phyloP scores from a whole-genome alignment of 2,888 invertebrate genomes.

The Vesta saturnalis region DNA sequence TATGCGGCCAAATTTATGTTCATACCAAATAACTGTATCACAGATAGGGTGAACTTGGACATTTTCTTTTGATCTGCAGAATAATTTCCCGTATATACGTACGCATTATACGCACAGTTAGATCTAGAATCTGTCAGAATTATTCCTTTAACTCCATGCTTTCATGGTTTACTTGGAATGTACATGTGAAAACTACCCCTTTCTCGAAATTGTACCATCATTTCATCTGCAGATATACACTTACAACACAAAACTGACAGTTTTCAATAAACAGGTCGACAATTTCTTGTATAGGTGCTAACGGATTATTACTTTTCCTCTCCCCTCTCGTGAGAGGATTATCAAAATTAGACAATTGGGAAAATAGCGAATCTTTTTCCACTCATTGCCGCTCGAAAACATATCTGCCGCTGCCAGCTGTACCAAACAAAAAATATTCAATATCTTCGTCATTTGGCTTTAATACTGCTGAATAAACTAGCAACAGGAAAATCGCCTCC shows the following conservation, averaged over 20 bases:
- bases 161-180: slow-evolving; percentile 26
- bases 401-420: slow-evolving; percentile 4
- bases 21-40: too few relatives aligned
- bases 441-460: slow-evolving; percentile 7
- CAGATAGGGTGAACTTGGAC: too few relatives aligned
- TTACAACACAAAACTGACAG: neutral
- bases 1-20: slow-evolving; percentile 33
- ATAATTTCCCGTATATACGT: slow-evolving; percentile 23
- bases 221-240: neutral
- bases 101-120: slow-evolving; percentile 14
- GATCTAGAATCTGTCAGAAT: slow-evolving; percentile 27
- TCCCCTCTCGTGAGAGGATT: neutral
- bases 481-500: neutral
- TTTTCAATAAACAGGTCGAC: neutral
- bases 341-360: neutral
- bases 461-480: neutral
- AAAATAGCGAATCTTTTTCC: slow-evolving; percentile 16
- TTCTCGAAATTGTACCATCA: slow-evolving; percentile 7
- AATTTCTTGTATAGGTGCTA: neutral
- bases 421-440: neutral
- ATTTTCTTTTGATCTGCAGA: slow-evolving; percentile 22
- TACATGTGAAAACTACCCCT: slow-evolving; percentile 18
- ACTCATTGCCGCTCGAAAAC: slow-evolving; percentile 15
- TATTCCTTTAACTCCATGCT: slow-evolving; percentile 37
- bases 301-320: neutral